Base-by-base conservation (phyloP, 1,140 invertebrate species). In the Holotrichia oblita region DNA sequence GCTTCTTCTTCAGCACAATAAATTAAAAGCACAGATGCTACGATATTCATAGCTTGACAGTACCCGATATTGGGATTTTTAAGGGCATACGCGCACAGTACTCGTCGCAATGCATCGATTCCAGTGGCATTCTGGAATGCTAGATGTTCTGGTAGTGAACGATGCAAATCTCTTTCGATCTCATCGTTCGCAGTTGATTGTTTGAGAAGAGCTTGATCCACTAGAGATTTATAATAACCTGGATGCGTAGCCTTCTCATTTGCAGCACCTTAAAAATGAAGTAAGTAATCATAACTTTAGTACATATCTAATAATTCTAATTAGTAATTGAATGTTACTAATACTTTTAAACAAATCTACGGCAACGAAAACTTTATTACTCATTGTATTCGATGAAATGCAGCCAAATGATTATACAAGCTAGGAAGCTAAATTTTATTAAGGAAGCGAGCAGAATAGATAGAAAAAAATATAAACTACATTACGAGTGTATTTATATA, bases 11-110 rank as follows among this genome's bases (percentile, higher is more conserved):
- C 98, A 24, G 93, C 94, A 79, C 96, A 97, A 85, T 98, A 99
- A 42, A 99, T 93, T 17, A 99, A 89, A 27, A 99, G 89, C 6
- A 99, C 98, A 41, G 97, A 98, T 12, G 96, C 94, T 0, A 99
- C 97, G 82, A 99, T 99, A 86, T 99, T 99, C 98, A 99, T 99
- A 4, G 98, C 98, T 89, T 99, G 97, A 84, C 97, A 98, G 86
- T 99, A 98, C 44, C 97, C 98, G 79, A 99, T 99, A 83, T 95
- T 95, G 12, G 98, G 98, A 90, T 99, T 99, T 82, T 97, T 92
- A 83, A 94, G 91, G 27, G 98, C 98, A 89, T 99, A 99, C 0
- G 98, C 97, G 82, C 96, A 97, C 14, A 99, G 89, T 0, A 99
- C 96, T 77, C 98, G 90, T 59, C 98, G 90, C 14, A 99, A 88